Conservation (phyloP, 2,797 vertebrate genomes). For the Poeciliopsis infans region DNA sequence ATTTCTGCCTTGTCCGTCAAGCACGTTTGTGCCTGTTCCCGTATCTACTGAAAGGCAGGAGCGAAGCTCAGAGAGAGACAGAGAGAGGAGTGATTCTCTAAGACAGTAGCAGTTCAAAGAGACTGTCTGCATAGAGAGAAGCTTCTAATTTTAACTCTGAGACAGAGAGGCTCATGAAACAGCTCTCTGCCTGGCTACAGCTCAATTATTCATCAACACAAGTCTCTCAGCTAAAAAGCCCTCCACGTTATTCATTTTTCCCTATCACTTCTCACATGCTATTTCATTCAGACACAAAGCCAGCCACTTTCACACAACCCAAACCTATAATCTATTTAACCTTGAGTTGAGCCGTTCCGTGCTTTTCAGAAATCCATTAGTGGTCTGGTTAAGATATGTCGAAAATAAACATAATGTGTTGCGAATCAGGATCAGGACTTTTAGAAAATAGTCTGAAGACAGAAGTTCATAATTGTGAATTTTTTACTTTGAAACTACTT, state of each 20-base stretch:
- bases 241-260: conserved; percentile 59
- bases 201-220: conserved; percentile 81
- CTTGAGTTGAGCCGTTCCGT: too few relatives aligned
- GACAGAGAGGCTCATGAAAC: conserved; percentile 75
- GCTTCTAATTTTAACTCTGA: conserved; percentile 78
- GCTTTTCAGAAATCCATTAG: conserved; percentile 39
- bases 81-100: conserved; percentile 69
- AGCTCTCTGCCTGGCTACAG: conserved; percentile 67
- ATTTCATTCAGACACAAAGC: conserved; percentile 73
- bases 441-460: neutral
- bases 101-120: conserved; percentile 75
- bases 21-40: conserved; percentile 52
- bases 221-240: conserved; percentile 75
- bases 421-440: conserved; percentile 6
- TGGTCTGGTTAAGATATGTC: conserved; percentile 29
- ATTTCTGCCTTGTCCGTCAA: conserved; percentile 45
- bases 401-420: conserved; percentile 36
- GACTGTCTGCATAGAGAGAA: conserved; percentile 65
- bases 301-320: conserved; percentile 46
- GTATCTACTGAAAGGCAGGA: conserved; percentile 68
- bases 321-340: conserved; percentile 28
- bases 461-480: neutral
- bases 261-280: conserved; percentile 54
- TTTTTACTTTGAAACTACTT: conserved; percentile 4
- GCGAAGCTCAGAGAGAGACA: conserved; percentile 58